phyloP scores from a whole-genome alignment of 2,888 invertebrate genomes.

The Drosophila nr. medialis region DNA sequence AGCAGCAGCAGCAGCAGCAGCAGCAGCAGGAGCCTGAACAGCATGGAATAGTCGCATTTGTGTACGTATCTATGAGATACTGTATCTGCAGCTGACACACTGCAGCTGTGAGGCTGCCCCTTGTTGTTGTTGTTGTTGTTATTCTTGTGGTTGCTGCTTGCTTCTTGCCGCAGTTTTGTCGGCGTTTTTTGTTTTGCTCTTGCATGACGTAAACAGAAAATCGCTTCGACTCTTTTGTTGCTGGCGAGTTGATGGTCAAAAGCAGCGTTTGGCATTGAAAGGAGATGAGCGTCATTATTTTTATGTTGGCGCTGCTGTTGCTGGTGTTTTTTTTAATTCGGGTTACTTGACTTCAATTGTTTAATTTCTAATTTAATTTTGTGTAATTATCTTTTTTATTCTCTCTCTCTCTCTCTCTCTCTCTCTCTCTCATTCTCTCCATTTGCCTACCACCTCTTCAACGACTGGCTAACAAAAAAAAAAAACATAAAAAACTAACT shows the following conservation, averaged over 20 bases:
- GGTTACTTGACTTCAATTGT: constrained; percentile 43
- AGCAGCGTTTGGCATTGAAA: constrained; percentile 69
- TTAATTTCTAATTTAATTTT: constrained; percentile 34
- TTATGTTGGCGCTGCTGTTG: constrained; percentile 20
- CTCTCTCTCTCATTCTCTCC: constrained; percentile 4
- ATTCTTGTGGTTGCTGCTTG: constrained; percentile 28
- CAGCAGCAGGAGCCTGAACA: constrained; percentile 36
- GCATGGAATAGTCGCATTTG: constrained; percentile 32
- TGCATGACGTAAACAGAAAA: constrained; percentile 77
- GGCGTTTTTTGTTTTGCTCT: constrained; percentile 72
- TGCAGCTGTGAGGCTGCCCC: constrained; percentile 58
- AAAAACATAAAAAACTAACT: constrained; percentile 1
- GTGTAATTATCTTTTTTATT: constrained; percentile 3
- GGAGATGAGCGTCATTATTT: constrained; percentile 54
- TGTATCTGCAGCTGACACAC: constrained; percentile 67
- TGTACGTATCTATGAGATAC: constrained; percentile 59
- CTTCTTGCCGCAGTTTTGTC: constrained; percentile 49
- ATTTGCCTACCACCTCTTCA: constrained; percentile 18
- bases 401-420: constrained; percentile 9
- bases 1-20: constrained; percentile 43
- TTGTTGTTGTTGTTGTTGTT: constrained; percentile 17
- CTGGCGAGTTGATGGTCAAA: constrained; percentile 65
- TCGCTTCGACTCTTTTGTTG: constrained; percentile 47
- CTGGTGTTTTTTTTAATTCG: constrained; percentile 13
- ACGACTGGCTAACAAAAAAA: constrained; percentile 47